Percentiles rank a stretch among this genome's conserved stretches.
phyloP scores from a whole-genome alignment of 1,140 invertebrate genomes.

The Adoxophyes honmai region DNA sequence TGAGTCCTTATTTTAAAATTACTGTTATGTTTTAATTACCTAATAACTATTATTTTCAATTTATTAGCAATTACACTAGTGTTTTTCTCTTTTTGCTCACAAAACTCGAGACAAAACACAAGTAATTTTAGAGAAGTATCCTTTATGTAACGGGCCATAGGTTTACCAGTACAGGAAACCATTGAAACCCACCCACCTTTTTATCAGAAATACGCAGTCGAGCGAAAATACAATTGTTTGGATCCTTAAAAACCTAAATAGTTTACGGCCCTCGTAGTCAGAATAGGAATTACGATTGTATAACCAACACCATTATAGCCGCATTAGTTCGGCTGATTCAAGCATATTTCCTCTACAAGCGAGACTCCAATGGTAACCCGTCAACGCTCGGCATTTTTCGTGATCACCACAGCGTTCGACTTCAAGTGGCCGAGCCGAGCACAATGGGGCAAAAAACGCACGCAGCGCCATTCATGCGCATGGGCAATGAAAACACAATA shows the following conservation, averaged over 20 bases:
- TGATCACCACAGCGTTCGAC: slow-evolving; percentile 58
- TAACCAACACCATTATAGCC: slow-evolving; percentile 16
- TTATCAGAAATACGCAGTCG: no score
- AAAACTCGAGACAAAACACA: no score
- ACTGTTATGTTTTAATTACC: no score
- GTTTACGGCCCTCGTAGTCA: background rate
- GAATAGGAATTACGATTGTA: slow-evolving; percentile 20
- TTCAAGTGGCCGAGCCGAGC: slow-evolving; percentile 48
- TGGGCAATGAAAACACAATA: slow-evolving; percentile 70
- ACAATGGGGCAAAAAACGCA: slow-evolving; percentile 59
- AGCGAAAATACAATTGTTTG: background rate
- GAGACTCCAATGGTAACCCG: slow-evolving; percentile 33
- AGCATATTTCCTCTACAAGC: slow-evolving; percentile 44
- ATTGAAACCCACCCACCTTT: no score
- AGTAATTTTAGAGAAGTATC: no score
- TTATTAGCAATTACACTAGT: no score
- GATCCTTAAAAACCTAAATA: slow-evolving; percentile 26
- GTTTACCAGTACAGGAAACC: no score
- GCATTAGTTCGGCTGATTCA: slow-evolving; percentile 14
- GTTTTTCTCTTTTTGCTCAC: no score
- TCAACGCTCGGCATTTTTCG: slow-evolving; percentile 42
- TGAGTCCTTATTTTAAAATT: no score
- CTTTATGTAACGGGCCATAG: no score
- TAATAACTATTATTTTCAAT: no score
- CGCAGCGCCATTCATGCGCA: slow-evolving; percentile 57